Percentiles rank a stretch among this genome's conserved stretches.
These are phyloP conservation scores for Drosophila nr. medialis DNA, from an alignment of 2,888 invertebrate species.

Conservation along the genomic window DNA sequence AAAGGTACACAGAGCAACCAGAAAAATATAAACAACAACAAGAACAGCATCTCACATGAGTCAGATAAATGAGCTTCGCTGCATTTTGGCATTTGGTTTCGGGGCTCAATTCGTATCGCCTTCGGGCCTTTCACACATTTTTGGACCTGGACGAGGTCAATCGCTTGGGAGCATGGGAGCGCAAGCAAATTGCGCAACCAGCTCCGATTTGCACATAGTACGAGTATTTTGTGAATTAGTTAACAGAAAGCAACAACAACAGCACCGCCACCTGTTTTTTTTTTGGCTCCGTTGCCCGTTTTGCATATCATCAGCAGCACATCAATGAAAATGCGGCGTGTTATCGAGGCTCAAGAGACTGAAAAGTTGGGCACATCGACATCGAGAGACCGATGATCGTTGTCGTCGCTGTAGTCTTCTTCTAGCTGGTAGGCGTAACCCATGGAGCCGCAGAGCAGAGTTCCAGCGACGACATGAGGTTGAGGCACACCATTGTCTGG, in stretches of 20 bases:
- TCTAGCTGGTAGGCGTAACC: conserved; percentile 55
- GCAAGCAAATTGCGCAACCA: conserved; percentile 65
- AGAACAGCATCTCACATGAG: conserved; percentile 40
- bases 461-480: conserved; percentile 72
- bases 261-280: conserved; percentile 58
- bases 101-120: conserved; percentile 10
- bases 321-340: conserved; percentile 59
- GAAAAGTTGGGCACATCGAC: conserved; percentile 9
- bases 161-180: conserved; percentile 67
- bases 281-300: conserved; percentile 13
- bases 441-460: conserved; percentile 34
- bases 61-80: conserved; percentile 65
- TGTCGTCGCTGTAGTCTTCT: conserved; percentile 6
- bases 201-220: conserved; percentile 68
- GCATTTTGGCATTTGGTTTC: conserved; percentile 24
- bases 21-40: conserved; percentile 1
- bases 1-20: conserved; percentile 2
- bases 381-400: background rate
- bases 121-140: conserved; percentile 61
- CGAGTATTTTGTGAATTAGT: conserved; percentile 48
- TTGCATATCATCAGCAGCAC: conserved; percentile 64
- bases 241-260: conserved; percentile 30
- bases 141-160: conserved; percentile 61
- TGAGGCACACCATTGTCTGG: conserved; percentile 79
- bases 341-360: conserved; percentile 40